phyloP scores from a whole-genome alignment of 92 coral and sea anemone species.

The Phymanthus crucifer region DNA sequence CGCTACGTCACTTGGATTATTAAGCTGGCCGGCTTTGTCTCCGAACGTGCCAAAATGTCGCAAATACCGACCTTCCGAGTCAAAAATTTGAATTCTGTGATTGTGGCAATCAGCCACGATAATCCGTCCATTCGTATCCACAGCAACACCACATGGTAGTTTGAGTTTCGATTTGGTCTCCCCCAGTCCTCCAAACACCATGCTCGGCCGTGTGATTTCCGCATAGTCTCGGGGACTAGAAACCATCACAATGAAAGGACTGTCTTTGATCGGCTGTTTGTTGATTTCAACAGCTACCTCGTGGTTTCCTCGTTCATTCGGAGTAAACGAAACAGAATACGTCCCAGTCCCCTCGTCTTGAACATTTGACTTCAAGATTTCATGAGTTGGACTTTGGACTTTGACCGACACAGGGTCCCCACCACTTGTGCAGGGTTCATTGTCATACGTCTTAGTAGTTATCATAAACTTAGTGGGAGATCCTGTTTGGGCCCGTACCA shows the following conservation, averaged over 20 bases:
- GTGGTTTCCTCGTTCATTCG: slow-evolving; percentile 73
- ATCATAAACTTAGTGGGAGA: slow-evolving; percentile 68
- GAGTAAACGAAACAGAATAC: slow-evolving; percentile 72
- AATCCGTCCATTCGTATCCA: slow-evolving; percentile 72
- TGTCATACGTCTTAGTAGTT: slow-evolving; percentile 64
- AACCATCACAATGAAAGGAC: slow-evolving; percentile 72
- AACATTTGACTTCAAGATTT: slow-evolving; percentile 48
- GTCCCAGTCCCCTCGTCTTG: slow-evolving; percentile 82
- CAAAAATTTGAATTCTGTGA: slow-evolving; percentile 87
- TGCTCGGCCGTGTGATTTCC: slow-evolving; percentile 62
- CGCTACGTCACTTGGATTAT: slow-evolving; percentile 91
- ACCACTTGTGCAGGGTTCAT: slow-evolving; percentile 71
- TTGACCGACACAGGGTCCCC: slow-evolving; percentile 78
- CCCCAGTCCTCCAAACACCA: slow-evolving; percentile 71
- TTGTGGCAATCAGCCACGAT: slow-evolving; percentile 93
- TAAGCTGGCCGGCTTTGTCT: slow-evolving; percentile 85
- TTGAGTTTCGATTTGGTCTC: slow-evolving; percentile 70
- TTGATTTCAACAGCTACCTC: slow-evolving; percentile 72
- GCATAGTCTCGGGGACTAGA: slow-evolving; percentile 83
- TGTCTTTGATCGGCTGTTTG: slow-evolving; percentile 73
- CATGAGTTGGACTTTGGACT: slow-evolving; percentile 62
- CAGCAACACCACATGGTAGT: slow-evolving; percentile 96
- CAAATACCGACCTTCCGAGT: slow-evolving; percentile 67
- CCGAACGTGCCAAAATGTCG: slow-evolving; percentile 86
- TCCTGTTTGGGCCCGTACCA: slow-evolving; percentile 77